Conservation (phyloP, 1,140 invertebrate species). For the Hydropsyche tenuis region DNA sequence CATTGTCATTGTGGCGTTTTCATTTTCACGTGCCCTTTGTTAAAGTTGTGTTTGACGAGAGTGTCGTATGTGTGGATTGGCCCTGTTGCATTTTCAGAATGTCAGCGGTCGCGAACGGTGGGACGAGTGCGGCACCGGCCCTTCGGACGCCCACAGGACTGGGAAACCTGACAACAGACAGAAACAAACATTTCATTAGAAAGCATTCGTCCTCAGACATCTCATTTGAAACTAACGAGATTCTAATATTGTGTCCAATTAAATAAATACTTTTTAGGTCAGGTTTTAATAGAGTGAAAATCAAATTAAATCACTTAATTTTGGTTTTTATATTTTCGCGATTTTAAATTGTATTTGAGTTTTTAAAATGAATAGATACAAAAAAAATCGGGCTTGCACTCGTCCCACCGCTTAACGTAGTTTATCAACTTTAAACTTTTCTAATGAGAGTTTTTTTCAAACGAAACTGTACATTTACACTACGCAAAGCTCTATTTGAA, state of each 20-base stretch:
- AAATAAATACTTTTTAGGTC: slow-evolving; percentile 53
- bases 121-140: slow-evolving; percentile 54
- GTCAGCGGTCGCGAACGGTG: slow-evolving; percentile 42
- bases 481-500: neutral
- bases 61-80: slow-evolving; percentile 50
- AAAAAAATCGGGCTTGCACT: slow-evolving; percentile 30
- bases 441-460: neutral
- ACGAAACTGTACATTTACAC: neutral
- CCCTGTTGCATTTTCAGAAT: slow-evolving; percentile 46
- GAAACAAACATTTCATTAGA: slow-evolving; percentile 57
- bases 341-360: no score
- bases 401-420: slow-evolving; percentile 29
- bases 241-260: neutral
- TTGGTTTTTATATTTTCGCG: no score
- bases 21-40: slow-evolving; percentile 48
- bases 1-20: slow-evolving; percentile 35
- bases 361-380: no score
- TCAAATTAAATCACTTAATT: neutral
- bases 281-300: slow-evolving; percentile 25
- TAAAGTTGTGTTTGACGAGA: slow-evolving; percentile 51
- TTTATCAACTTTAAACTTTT: slow-evolving; percentile 10
- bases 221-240: slow-evolving; percentile 24
- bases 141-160: slow-evolving; percentile 56
- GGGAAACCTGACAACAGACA: slow-evolving; percentile 66
- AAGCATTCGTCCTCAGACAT: slow-evolving; percentile 47